A percentile compares a stretch with the other conserved stretches of the same genome.
These are phyloP conservation scores for Philaenus spumarius DNA, from an alignment of 1,140 invertebrate genomes.

Conservation along the genomic window DNA sequence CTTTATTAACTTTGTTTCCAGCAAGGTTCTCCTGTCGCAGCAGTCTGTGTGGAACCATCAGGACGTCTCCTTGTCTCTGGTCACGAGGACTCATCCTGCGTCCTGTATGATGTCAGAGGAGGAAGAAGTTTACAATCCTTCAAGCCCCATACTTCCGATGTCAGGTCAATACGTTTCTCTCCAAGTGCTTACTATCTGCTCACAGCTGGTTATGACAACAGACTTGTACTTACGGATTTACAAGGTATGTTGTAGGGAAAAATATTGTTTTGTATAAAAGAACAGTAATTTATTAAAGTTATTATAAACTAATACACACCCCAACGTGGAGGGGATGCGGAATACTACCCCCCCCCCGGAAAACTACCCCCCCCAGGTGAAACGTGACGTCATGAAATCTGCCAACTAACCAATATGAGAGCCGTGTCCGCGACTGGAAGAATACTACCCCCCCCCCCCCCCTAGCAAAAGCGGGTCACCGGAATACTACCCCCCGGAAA, in stretches of 20 bases:
- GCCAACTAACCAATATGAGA: no score
- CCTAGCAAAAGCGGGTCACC: no score
- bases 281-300: no score
- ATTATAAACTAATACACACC: no score
- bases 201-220: slow-evolving; percentile 95
- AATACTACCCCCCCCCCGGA: no score
- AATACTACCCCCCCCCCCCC: no score
- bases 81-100: slow-evolving; percentile 94
- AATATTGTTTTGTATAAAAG: no score
- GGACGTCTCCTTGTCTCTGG: slow-evolving; percentile 91
- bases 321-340: no score
- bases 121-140: slow-evolving; percentile 89
- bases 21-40: slow-evolving; percentile 86
- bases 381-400: no score
- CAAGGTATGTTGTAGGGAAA: slow-evolving; percentile 67
- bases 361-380: no score
- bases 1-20: slow-evolving; percentile 23
- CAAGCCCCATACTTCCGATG: slow-evolving; percentile 88
- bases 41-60: slow-evolving; percentile 92
- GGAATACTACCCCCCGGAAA: no score
- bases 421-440: no score
- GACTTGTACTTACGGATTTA: slow-evolving; percentile 90
- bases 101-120: slow-evolving; percentile 91
- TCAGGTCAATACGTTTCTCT: slow-evolving; percentile 92
- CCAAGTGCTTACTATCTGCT: slow-evolving; percentile 96